Base-by-base conservation (phyloP, 2,797 vertebrate species). In the Cygnus olor region DNA sequence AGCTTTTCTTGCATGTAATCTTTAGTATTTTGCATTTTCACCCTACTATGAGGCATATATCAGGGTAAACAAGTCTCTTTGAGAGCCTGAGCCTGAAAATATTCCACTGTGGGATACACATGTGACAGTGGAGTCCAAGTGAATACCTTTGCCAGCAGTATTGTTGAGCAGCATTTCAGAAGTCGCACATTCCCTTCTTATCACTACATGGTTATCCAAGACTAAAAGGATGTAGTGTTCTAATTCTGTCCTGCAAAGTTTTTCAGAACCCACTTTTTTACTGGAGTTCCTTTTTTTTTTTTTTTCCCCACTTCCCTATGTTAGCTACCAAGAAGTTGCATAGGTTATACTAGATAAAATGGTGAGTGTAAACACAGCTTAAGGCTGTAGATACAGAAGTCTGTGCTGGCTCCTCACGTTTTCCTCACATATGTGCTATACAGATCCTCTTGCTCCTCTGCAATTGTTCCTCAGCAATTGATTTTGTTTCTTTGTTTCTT, bases 261-360 rank as follows among this genome's bases (percentile, higher is more conserved):
- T 27, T 56, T 82, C 45, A 80, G 21, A 36, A 80, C 34, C 19
- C 21, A 73, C 8, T 13, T 74, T 22, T 58, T 57, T 56, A 30
- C 1, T 58, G 21, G 73, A 34, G 15, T 28, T 44, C 2, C 53
- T 61, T 49, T 53, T 61, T 53, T 30, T 12, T 71, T 6, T 3
- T 15, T 6, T 21, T 51, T 17, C 12, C 28, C 5, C 14, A 13
- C 19, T 65, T 28, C 5, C 5, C 13, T 56, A 0, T 47, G 36
- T 82, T 34, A 79, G 58, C 27, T 56, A 56, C 15, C 15, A 51
- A 14, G 13, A 65, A 47, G 3, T 49, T 74, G 21, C 21, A 30
- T 57, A 34, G 20, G 27, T 80, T 73, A 69, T 73, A 9, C 28
- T 63, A 36, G 10, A 28, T 84, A 54, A 80, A 90, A 66, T 9